Percentiles rank a stretch among this genome's conserved stretches.
These are phyloP conservation scores for Caenorhabditis sp. DNA, from an alignment of 2,888 invertebrate species.

Conservation along the genomic window DNA sequence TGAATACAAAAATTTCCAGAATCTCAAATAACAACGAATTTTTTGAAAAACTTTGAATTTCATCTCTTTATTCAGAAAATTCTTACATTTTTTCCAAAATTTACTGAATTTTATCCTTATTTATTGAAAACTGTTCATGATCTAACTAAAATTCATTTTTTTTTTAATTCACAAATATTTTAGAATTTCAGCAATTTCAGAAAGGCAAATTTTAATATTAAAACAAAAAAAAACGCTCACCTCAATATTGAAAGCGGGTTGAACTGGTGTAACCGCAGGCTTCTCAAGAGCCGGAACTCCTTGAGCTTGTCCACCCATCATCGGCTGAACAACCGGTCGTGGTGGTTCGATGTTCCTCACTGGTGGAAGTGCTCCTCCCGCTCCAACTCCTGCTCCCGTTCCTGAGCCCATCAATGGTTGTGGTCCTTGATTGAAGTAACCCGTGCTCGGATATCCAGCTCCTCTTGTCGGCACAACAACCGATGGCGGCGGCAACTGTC, in stretches of 20 bases:
- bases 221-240: constrained; percentile 3
- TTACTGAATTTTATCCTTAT: too few species aligned
- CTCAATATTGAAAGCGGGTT: constrained; percentile 23
- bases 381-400: too few species aligned
- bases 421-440: constrained; percentile 31
- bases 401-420: constrained; percentile 26
- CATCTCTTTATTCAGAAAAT: too few species aligned
- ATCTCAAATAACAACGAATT: too few species aligned
- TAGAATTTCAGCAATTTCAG: neutral
- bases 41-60: too few species aligned
- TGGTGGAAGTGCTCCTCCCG: constrained; percentile 20
- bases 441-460: constrained; percentile 6
- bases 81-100: too few species aligned
- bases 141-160: too few species aligned
- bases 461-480: constrained; percentile 50
- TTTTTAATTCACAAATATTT: too few species aligned
- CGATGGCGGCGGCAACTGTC: constrained; percentile 46
- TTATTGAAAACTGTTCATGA: too few species aligned
- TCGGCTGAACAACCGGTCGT: constrained; percentile 11
- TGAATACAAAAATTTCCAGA: too few species aligned
- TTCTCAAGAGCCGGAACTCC: neutral
- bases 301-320: too few species aligned
- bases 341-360: constrained; percentile 42
- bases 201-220: too few species aligned
- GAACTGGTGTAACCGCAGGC: neutral